These are phyloP conservation scores for Simalia tracyae DNA, from an alignment of 2,797 vertebrate genomes.

Conservation along the genomic window DNA sequence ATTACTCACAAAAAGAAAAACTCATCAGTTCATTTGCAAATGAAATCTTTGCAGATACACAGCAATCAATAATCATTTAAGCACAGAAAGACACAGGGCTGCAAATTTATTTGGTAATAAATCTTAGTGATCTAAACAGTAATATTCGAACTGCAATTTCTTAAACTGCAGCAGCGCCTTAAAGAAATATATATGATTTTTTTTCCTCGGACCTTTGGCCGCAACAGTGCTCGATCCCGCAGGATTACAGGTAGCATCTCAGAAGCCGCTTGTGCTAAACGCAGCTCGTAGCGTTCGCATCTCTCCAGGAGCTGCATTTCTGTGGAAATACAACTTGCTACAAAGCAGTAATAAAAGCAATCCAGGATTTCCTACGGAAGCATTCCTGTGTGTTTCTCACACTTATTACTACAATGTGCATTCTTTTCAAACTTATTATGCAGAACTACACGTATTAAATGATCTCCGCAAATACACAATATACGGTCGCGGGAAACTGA, in stretches of 20 bases:
- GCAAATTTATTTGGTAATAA: neutral
- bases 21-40: neutral
- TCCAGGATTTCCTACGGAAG: neutral
- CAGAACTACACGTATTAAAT: neutral
- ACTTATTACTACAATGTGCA: neutral
- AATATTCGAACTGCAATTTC: neutral
- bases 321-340: accelerated
- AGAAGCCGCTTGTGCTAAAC: neutral
- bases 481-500: accelerated
- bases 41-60: conserved; percentile 9
- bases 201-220: neutral
- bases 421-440: neutral
- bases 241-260: neutral
- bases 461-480: accelerated
- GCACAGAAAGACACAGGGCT: neutral
- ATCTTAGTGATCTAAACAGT: neutral
- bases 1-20: neutral
- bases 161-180: neutral
- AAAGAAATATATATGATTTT: neutral
- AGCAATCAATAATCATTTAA: neutral
- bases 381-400: neutral
- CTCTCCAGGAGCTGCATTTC: neutral
- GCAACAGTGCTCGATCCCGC: neutral
- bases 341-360: neutral
- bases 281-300: neutral